Conservation (phyloP, 2,797 vertebrate species). For the Orestias chungarensis region DNA sequence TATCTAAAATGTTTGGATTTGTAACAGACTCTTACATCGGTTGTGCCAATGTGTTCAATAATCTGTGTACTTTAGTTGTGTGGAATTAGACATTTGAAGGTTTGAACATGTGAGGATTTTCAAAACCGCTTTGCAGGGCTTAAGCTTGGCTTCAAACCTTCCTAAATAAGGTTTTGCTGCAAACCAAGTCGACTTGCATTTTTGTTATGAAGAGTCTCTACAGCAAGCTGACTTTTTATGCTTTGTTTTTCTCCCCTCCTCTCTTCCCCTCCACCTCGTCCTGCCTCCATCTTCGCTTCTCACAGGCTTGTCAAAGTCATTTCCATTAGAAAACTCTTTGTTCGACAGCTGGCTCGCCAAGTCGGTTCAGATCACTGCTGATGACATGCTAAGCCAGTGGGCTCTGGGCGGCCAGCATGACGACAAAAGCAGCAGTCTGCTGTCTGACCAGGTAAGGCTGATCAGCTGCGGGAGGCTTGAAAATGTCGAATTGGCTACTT, state of each 20-base stretch:
- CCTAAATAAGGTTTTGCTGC: not conserved
- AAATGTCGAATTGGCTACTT: not conserved
- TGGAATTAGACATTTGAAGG: not conserved
- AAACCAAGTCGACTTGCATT: not conserved
- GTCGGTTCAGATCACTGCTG: constrained; percentile 94
- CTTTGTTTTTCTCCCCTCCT: constrained; percentile 21
- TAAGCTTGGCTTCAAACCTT: not conserved
- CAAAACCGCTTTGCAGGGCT: not conserved
- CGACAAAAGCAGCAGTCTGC: constrained; percentile 86
- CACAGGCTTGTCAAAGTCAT: constrained; percentile 90
- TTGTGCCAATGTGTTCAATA: not conserved
- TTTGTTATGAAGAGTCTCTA: constrained; percentile 5
- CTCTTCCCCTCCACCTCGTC: not conserved
- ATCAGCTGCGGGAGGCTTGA: constrained; percentile 8
- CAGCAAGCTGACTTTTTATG: constrained; percentile 26
- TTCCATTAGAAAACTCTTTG: constrained; percentile 92
- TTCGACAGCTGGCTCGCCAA: constrained; percentile 97
- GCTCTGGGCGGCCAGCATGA: constrained; percentile 87
- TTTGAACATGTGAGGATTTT: not conserved
- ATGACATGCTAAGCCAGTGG: constrained; percentile 96
- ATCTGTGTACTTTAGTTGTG: not conserved
- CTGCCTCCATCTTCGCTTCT: not conserved
- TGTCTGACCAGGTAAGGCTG: constrained; percentile 85
- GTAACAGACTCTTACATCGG: not conserved
- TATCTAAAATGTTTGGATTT: not conserved